Percentiles rank a stretch among this genome's conserved stretches.
Evolutionary conservation across 2,797 vertebrate species (phyloP).

Genomic region (Macroramphosus scolopax): DNA sequence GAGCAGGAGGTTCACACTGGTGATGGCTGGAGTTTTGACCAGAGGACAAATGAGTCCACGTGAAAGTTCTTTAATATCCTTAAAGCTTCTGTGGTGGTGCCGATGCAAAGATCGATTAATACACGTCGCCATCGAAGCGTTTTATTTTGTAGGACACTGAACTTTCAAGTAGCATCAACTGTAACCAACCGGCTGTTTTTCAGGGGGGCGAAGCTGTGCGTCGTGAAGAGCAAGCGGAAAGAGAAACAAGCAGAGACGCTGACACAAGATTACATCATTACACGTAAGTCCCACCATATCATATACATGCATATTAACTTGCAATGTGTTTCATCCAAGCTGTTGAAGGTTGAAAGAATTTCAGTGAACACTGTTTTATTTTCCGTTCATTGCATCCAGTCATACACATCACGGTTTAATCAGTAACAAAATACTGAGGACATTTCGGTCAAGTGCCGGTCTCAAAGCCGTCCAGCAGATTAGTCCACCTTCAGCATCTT

Average conservation of each 20-base stretch:
- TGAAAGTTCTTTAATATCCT: no score
- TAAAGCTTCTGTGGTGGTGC: no score
- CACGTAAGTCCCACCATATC: slow-evolving; percentile 81
- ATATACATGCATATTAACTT: slow-evolving; percentile 8
- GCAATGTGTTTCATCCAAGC: no score
- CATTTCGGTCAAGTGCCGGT: slow-evolving; percentile 29
- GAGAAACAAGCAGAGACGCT: slow-evolving; percentile 90
- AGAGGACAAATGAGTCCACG: no score
- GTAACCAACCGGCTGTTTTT: slow-evolving; percentile 14
- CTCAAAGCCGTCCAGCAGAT: slow-evolving; percentile 17
- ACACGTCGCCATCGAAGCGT: neutral
- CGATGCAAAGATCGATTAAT: neutral
- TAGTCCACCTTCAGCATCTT: slow-evolving; percentile 18
- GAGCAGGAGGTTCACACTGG: no score
- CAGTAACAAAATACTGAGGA: no score
- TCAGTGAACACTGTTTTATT: no score
- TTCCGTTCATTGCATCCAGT: no score
- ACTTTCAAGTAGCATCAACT: neutral
- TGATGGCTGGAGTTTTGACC: no score
- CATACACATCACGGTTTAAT: no score
- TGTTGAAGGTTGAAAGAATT: no score
- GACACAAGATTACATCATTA: slow-evolving; percentile 98
- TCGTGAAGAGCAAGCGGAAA: slow-evolving; percentile 94
- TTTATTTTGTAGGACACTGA: neutral
- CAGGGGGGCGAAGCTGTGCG: slow-evolving; percentile 95